Evolutionary conservation across 2,113 vertebrate genomes (phyloP).

Genomic region (Pelecanoides urinatrix): DNA sequence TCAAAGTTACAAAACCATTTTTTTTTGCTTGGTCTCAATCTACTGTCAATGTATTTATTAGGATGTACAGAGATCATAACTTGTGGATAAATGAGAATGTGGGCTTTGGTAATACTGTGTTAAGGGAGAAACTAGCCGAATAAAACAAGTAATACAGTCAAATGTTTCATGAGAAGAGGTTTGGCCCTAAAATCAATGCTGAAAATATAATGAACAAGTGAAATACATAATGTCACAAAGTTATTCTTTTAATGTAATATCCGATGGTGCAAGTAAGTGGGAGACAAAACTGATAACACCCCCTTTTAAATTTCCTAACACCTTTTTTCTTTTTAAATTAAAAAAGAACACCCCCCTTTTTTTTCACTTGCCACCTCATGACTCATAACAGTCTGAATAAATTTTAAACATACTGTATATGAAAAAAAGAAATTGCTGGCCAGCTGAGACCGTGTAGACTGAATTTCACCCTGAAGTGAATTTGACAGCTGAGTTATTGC

Average conservation of each 20-base stretch:
- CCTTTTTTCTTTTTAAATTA: neutral
- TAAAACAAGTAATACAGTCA: neutral
- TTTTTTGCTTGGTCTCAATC: neutral
- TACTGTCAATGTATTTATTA: neutral
- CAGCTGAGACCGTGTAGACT: neutral
- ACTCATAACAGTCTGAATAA: neutral
- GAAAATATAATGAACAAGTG: neutral
- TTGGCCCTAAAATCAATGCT: neutral
- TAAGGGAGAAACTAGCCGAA: neutral
- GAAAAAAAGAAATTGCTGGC: neutral
- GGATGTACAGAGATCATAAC: neutral
- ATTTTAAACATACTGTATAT: neutral
- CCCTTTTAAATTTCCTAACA: neutral
- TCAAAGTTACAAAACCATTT: accelerated
- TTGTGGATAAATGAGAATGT: neutral
- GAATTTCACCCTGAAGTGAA: constrained; percentile 35
- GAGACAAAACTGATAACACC: neutral
- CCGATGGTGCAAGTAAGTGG: neutral
- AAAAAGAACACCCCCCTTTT: neutral
- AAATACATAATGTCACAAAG: neutral
- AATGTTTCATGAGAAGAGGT: neutral
- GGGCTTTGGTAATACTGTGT: neutral
- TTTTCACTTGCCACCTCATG: neutral
- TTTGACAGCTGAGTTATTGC: constrained; percentile 63
- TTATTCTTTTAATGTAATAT: neutral